Base-by-base conservation (phyloP, 2,797 vertebrate genomes). In the Sylvilagus floridanus region DNA sequence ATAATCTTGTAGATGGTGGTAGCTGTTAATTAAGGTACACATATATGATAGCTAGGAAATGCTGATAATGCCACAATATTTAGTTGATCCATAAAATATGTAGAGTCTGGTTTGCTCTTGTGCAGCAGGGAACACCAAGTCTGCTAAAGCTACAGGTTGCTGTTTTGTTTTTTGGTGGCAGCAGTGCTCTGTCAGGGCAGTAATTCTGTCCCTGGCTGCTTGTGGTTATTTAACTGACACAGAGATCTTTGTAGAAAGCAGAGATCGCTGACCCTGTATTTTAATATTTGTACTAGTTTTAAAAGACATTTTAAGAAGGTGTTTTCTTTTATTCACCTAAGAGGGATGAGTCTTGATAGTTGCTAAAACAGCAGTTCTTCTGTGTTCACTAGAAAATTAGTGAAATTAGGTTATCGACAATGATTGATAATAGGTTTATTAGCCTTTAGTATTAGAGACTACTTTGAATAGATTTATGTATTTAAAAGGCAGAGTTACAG, bases 171-270 rank as follows among this genome's bases (percentile, higher is more conserved):
- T 57, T 21, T 19, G 91, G 24, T 84, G 76, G 62, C 37, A 60
- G 30, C 76, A 4, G 28, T 78, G 21, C 87, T 96, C 72, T 28
- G 62, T 11, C 54, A 19, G 90, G 54, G 35, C n/a, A 88, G n/a
- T 83, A 13, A 60, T 37, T 37, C 88, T n/a, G 13, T 8, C 30
- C 69, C 90, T 96, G 79, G 10, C 60, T 93, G 62, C 21, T 63
- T 32, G 73, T 81, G 50, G 5, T 90, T 72, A 8, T 95, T 97
- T 95, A 96, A 83, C 93, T 97, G 66, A 50, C 89, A 93, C 66
- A 94, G 75, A 94, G 84, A 65, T 91, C 79, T 97, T 97, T 96
- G 63, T 93, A 96, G 95, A 92, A 97, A 96, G 91, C 72, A 75
- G 0, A 12, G 13, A 89, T 90, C 5, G 7, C 77, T 91, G 95